Evolutionary conservation across 2,888 invertebrate species (phyloP).

Genomic region (Andricus curvator): DNA sequence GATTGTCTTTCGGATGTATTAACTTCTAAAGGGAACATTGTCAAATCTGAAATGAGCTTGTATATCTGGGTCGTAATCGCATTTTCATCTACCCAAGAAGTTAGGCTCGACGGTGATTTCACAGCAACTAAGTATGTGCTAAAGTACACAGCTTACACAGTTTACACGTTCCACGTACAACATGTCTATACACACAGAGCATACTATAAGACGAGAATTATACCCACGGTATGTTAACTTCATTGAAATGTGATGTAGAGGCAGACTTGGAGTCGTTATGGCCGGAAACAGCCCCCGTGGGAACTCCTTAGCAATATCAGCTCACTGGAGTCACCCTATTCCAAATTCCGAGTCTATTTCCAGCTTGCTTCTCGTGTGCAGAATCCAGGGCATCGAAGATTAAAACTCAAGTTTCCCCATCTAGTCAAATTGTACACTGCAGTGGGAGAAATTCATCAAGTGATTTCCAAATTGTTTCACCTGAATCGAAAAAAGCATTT

Average conservation of each 20-base stretch:
- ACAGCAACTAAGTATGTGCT: neutral
- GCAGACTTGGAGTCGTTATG: slow-evolving; percentile 41
- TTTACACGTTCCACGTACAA: neutral
- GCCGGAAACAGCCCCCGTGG: slow-evolving; percentile 61
- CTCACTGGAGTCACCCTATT: slow-evolving; percentile 60
- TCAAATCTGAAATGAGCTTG: neutral
- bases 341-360: slow-evolving; percentile 60
- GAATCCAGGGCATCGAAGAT: slow-evolving; percentile 55
- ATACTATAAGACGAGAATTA: slow-evolving; percentile 43
- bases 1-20: no score
- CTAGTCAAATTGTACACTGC: slow-evolving; percentile 7
- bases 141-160: neutral
- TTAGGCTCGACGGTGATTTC: neutral
- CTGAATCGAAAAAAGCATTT: neutral
- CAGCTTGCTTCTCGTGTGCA: slow-evolving; percentile 49
- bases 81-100: neutral
- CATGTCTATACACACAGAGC: neutral
- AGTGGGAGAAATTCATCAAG: slow-evolving; percentile 28
- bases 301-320: slow-evolving; percentile 65
- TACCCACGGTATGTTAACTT: slow-evolving; percentile 53
- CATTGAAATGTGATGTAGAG: slow-evolving; percentile 56
- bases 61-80: neutral
- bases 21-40: neutral
- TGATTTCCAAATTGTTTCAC: neutral
- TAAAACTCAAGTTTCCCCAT: slow-evolving; percentile 51